Percentiles rank a stretch among this genome's conserved stretches.
Conservation (phyloP, 2,888 invertebrate species). For the Drosophila pseudotalamancana region DNA sequence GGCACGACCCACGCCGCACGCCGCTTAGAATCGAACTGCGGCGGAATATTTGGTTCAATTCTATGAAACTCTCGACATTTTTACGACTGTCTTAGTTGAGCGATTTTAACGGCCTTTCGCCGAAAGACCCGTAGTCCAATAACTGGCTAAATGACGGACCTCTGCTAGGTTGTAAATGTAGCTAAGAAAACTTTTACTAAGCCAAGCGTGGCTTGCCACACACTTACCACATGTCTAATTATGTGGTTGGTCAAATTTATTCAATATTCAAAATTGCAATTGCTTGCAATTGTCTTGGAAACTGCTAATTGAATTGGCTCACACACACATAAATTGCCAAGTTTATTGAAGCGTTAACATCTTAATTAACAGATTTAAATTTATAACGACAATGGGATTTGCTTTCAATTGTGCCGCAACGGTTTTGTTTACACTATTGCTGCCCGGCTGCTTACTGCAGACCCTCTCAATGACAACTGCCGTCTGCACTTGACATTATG, state of each 20-base stretch:
- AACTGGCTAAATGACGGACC: constrained; percentile 30
- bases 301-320: not conserved
- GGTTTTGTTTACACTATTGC: constrained; percentile 57
- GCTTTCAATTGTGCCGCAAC: constrained; percentile 4
- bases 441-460: constrained; percentile 40
- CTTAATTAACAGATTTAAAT: constrained; percentile 24
- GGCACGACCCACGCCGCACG: constrained; percentile 40
- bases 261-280: constrained; percentile 10
- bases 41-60: constrained; percentile 47
- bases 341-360: constrained; percentile 33
- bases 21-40: constrained; percentile 68
- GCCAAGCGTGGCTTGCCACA: constrained; percentile 32
- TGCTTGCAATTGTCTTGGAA: constrained; percentile 1
- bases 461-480: constrained; percentile 46
- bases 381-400: not conserved
- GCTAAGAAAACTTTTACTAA: constrained; percentile 50
- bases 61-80: constrained; percentile 58
- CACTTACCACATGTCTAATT: constrained; percentile 27
- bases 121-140: constrained; percentile 51
- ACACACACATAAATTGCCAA: too few species aligned
- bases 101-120: constrained; percentile 72
- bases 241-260: constrained; percentile 17
- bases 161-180: constrained; percentile 29
- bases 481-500: constrained; percentile 45
- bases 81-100: constrained; percentile 74